Evolutionary conservation across 2,888 invertebrate genomes (phyloP).

Genomic region (Pterostichus madidus): DNA sequence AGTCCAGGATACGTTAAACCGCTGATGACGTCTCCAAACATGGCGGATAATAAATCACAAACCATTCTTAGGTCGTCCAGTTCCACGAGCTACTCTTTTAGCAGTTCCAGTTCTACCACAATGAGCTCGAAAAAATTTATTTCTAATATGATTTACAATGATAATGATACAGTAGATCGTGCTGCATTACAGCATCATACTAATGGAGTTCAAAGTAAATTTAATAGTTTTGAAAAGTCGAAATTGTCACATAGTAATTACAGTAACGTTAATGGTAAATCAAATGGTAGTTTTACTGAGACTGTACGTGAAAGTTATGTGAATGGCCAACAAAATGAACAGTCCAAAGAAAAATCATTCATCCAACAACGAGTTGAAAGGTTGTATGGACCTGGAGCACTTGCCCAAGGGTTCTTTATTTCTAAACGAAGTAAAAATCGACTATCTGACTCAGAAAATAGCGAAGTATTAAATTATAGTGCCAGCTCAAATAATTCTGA

Average conservation of each 20-base stretch:
- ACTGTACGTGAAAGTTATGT: constrained; percentile 71
- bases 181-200: constrained; percentile 8
- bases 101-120: constrained; percentile 11
- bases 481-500: constrained; percentile 8
- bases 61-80: neutral
- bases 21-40: constrained; percentile 58
- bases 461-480: constrained; percentile 30
- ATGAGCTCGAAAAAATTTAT: constrained; percentile 72
- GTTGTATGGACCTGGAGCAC: constrained; percentile 91
- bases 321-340: constrained; percentile 65
- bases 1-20: constrained; percentile 65
- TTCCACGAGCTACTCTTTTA: constrained; percentile 21
- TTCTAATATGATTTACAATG: constrained; percentile 69
- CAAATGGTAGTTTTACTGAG: constrained; percentile 53
- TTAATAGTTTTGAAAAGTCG: constrained; percentile 37
- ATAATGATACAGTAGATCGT: constrained; percentile 73
- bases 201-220: constrained; percentile 57
- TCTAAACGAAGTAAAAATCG: constrained; percentile 80
- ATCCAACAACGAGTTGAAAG: constrained; percentile 94
- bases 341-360: constrained; percentile 85
- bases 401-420: constrained; percentile 91
- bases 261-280: constrained; percentile 11
- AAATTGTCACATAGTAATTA: constrained; percentile 46
- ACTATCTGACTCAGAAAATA: constrained; percentile 70
- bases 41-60: constrained; percentile 49